Base-by-base conservation (phyloP, 2,888 invertebrate genomes). In the Dolichomitus sp. region DNA sequence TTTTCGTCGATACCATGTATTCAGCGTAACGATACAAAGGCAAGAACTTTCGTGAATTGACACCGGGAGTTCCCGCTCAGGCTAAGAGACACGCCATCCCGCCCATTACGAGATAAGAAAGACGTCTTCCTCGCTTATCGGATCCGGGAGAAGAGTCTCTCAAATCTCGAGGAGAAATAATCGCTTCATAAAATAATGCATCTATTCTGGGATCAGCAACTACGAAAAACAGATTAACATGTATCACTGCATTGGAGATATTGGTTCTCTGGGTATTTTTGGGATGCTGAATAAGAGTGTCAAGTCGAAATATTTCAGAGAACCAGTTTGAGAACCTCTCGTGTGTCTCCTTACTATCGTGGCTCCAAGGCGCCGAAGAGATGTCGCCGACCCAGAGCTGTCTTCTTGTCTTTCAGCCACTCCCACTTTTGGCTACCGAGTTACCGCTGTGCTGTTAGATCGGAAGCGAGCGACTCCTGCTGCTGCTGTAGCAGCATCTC, bases 341-440 rank as follows among this genome's bases (percentile, higher is more conserved):
- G 37, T 65, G 50, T 23, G 76, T 81, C 73, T 77, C 74, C 69
- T 69, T 57, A 59, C 65, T 74, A 65, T 65, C 69, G 27, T 12
- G n/a, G 37, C 40, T 72, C 30, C 40, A 86, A 88, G 88, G 87
- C 88, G 86, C 87, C 88, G 87, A 87, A 81, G 86, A 86, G 89
- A 89, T 88, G 88, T 91, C 89, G 88, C 87, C 86, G 87, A 79
- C 80, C 80, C 80, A 74, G 86, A 88, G 87, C 84, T 90, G 85
- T 89, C 88, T 88, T 88, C 89, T 88, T 87, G 89, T 91, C 89
- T 90, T 85, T 85, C 88, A 86, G 86, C 90, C 90, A 90, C 90
- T 90, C 89, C 91, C 88, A 88, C 88, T 87, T 89, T 88, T 88
- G 87, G 89, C 90, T 90, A 90, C 91, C 88, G 86, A 87, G 89